A percentile compares a stretch with the other conserved stretches of the same genome.
These are phyloP conservation scores for Morpho deidamia DNA, from an alignment of 2,888 invertebrate genomes.

Conservation along the genomic window DNA sequence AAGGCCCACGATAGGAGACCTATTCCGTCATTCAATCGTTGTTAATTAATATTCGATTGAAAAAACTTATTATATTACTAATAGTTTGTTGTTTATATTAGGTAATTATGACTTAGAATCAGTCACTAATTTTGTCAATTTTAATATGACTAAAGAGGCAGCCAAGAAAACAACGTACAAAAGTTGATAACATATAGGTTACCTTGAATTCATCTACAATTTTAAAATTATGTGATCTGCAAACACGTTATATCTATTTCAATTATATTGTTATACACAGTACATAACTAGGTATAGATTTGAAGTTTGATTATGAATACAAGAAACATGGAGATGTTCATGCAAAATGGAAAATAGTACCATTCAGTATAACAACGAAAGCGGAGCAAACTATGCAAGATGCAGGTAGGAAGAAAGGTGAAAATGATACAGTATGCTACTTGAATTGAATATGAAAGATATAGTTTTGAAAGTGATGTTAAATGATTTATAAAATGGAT, in stretches of 20 bases:
- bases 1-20: too few relatives aligned
- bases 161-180: too few relatives aligned
- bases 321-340: slow-evolving; percentile 26
- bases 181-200: too few relatives aligned
- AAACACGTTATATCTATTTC: slow-evolving; percentile 21
- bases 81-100: too few relatives aligned
- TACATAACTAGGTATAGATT: slow-evolving; percentile 28
- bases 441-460: too few relatives aligned
- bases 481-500: slow-evolving; percentile 8
- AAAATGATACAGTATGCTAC: neutral
- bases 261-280: slow-evolving; percentile 10
- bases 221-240: slow-evolving; percentile 14
- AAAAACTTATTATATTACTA: too few relatives aligned
- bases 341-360: slow-evolving; percentile 27
- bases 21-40: too few relatives aligned
- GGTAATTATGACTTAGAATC: too few relatives aligned
- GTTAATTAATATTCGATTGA: too few relatives aligned
- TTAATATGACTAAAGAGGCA: too few relatives aligned
- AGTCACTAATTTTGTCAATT: too few relatives aligned
- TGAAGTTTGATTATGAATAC: slow-evolving; percentile 31
- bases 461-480: neutral
- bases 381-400: slow-evolving; percentile 44
- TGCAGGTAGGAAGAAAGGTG: slow-evolving; percentile 21
- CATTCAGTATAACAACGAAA: slow-evolving; percentile 47
- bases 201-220: neutral